Conservation (phyloP, 2,797 vertebrate species). For the Lophotriccus pileatus region DNA sequence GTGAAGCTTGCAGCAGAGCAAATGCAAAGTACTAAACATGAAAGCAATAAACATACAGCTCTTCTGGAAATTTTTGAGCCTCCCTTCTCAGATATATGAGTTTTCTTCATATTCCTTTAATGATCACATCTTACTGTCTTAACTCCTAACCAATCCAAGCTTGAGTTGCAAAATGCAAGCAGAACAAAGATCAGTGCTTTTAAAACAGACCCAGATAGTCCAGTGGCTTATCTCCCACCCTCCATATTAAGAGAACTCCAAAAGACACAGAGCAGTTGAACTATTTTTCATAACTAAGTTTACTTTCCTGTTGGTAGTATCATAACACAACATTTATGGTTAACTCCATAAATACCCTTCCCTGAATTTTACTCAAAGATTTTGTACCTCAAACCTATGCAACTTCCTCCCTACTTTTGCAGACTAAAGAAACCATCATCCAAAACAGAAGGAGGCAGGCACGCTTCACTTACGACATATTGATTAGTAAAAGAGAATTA, state of each 20-base stretch:
- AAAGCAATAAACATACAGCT: not conserved
- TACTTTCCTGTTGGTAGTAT: not conserved
- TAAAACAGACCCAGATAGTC: not conserved
- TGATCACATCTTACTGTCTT: not conserved
- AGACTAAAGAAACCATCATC: not conserved
- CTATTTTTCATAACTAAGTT: not conserved
- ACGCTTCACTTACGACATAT: not conserved
- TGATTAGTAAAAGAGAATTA: not conserved
- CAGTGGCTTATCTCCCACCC: not conserved
- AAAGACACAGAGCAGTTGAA: not conserved
- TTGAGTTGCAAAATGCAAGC: not conserved
- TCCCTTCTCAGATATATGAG: not conserved
- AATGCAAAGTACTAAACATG: not conserved
- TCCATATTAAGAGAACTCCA: not conserved
- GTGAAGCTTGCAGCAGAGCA: not conserved
- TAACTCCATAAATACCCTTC: not conserved
- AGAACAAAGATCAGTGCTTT: not conserved
- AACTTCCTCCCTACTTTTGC: not conserved
- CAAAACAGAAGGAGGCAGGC: not conserved
- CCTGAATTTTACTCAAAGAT: not conserved
- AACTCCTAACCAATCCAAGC: not conserved
- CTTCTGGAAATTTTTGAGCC: not conserved
- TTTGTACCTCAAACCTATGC: not conserved
- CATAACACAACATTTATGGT: not conserved
- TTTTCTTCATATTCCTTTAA: not conserved